Conservation (phyloP, 2,888 invertebrate species). For the Lochmaea capreae region DNA sequence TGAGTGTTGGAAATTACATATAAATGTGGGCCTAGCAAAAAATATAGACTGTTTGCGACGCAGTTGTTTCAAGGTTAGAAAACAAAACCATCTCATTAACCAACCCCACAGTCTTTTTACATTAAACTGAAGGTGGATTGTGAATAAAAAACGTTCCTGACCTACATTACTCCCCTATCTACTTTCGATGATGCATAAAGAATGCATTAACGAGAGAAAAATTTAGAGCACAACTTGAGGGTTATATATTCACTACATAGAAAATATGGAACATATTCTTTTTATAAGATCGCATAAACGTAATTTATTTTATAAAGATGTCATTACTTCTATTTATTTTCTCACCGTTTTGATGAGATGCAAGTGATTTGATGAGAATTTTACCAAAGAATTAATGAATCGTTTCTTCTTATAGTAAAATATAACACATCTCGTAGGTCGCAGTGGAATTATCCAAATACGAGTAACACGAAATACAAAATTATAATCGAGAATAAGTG, state of each 20-base stretch:
- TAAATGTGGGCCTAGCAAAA: background rate
- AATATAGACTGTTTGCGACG: background rate
- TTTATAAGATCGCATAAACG: background rate
- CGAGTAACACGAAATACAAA: no score
- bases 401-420: background rate
- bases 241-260: background rate
- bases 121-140: constrained; percentile 11
- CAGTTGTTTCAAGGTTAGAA: background rate
- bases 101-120: constrained; percentile 1
- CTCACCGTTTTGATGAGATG: background rate
- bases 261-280: background rate
- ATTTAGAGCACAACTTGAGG: constrained; percentile 14
- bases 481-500: no score
- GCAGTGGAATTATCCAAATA: no score
- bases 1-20: background rate
- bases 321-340: background rate
- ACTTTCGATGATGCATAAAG: constrained; percentile 44
- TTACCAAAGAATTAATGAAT: background rate
- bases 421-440: no score
- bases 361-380: background rate
- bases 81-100: constrained; percentile 8
- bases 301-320: background rate
- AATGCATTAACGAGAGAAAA: constrained; percentile 22
- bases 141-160: constrained; percentile 39
- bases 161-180: constrained; percentile 47